These are phyloP conservation scores for Antigone vipio DNA, from an alignment of 2,113 vertebrate species.

Conservation along the genomic window DNA sequence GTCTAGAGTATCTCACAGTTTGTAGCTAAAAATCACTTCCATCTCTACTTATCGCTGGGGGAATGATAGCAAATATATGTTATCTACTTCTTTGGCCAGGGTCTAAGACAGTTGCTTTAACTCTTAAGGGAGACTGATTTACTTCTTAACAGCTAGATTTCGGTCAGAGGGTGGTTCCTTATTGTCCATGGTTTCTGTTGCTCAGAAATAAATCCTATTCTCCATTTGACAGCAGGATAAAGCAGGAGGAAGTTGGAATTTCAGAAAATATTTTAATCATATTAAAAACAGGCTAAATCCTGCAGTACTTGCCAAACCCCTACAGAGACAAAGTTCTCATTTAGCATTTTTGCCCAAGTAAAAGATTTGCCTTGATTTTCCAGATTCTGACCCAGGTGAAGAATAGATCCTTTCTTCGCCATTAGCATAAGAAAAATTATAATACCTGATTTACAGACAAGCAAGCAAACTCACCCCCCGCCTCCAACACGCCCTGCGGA, in stretches of 20 bases:
- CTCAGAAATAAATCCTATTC: conserved; percentile 14
- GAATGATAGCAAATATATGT: background rate
- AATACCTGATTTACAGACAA: background rate
- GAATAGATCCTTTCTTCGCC: background rate
- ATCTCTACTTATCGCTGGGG: background rate
- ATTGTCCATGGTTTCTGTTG: background rate
- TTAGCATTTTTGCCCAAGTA: background rate
- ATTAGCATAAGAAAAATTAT: background rate
- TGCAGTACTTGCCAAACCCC: background rate
- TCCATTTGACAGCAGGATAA: background rate
- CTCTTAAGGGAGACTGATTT: background rate
- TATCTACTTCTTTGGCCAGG: background rate
- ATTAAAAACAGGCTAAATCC: background rate
- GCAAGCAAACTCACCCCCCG: background rate
- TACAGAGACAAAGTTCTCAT: background rate
- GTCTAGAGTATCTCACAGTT: background rate
- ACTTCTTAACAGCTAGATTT: background rate
- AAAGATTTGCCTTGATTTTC: background rate
- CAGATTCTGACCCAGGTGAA: background rate
- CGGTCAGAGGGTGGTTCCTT: background rate
- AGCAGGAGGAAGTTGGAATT: background rate
- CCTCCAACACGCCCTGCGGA: background rate
- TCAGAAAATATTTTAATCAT: conserved; percentile 17
- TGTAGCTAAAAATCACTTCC: conserved; percentile 28
- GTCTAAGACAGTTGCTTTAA: background rate